Evolutionary conservation across 2,797 vertebrate genomes (phyloP).

Genomic region (Sciurus vulgaris): DNA sequence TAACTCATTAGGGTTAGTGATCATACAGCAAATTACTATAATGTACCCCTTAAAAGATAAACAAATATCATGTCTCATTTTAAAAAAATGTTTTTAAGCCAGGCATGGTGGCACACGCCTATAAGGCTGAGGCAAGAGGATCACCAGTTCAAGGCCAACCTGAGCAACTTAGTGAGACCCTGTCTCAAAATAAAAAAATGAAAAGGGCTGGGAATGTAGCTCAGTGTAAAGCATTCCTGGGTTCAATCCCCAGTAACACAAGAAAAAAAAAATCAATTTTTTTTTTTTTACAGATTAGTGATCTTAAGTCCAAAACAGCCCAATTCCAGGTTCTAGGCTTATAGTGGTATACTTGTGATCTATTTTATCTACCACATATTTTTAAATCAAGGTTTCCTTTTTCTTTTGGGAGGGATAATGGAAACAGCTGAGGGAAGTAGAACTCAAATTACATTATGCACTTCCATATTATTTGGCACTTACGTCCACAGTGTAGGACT

Average conservation of each 20-base stretch:
- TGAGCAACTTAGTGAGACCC: too few species aligned
- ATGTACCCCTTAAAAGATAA: neutral
- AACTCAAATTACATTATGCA: slow-evolving; percentile 49
- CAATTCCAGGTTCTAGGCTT: slow-evolving; percentile 1
- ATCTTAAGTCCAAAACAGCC: slow-evolving; percentile 32
- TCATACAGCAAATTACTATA: neutral
- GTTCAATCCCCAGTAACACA: neutral
- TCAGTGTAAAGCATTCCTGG: neutral
- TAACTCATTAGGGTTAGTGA: slow-evolving; percentile 50
- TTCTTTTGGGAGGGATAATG: neutral
- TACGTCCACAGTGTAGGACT: slow-evolving; percentile 46
- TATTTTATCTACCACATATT: slow-evolving; percentile 38
- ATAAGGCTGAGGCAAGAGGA: too few species aligned
- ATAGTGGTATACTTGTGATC: neutral
- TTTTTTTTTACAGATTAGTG: neutral
- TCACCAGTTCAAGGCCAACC: too few species aligned
- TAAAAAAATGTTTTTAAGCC: neutral
- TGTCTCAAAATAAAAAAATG: neutral
- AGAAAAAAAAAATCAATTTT: neutral
- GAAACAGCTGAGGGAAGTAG: slow-evolving; percentile 25
- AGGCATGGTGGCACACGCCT: too few species aligned
- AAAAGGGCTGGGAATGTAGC: neutral
- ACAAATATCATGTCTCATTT: neutral
- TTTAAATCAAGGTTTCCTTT: slow-evolving; percentile 48
- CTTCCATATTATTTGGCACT: slow-evolving; percentile 55